Evolutionary conservation across 2,888 invertebrate species (phyloP).

Genomic region (Platycnemis pennipes): DNA sequence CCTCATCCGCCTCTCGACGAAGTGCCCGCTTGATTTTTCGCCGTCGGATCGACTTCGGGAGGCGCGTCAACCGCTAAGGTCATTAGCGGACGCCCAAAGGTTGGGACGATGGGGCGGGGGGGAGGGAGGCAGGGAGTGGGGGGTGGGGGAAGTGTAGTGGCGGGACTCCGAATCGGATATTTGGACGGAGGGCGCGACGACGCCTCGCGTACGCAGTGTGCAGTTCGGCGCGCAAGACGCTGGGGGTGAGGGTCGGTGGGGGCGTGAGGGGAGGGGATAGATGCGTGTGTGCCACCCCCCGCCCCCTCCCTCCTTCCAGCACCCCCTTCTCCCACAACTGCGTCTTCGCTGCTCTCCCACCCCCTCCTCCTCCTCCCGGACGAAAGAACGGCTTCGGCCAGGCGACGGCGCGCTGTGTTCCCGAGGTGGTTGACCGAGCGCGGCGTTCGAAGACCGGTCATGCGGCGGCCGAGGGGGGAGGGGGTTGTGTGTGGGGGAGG

Average conservation of each 20-base stretch:
- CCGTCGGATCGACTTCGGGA: neutral
- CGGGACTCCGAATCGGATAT: neutral
- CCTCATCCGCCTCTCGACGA: neutral
- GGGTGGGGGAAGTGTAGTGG: neutral
- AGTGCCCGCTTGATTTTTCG: neutral
- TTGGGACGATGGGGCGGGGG: neutral
- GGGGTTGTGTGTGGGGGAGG: neutral
- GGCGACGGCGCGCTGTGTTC: constrained; percentile 22
- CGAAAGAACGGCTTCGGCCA: constrained; percentile 59
- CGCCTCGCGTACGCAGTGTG: neutral
- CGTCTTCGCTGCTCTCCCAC: neutral
- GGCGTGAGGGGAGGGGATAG: neutral
- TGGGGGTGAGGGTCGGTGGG: neutral
- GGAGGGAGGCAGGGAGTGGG: neutral
- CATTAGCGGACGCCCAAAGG: constrained; percentile 12
- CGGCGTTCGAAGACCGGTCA: constrained; percentile 67
- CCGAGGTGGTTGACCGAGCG: constrained; percentile 64
- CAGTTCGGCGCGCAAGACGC: neutral
- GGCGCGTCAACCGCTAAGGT: constrained; percentile 20
- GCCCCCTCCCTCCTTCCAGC: neutral
- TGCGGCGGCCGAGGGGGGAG: constrained; percentile 20
- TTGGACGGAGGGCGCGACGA: neutral
- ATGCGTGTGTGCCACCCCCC: neutral
- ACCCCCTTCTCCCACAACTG: too few species aligned
- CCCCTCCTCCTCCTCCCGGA: neutral